Conservation (phyloP, 2,113 vertebrate genomes). For the Xenus cinereus region DNA sequence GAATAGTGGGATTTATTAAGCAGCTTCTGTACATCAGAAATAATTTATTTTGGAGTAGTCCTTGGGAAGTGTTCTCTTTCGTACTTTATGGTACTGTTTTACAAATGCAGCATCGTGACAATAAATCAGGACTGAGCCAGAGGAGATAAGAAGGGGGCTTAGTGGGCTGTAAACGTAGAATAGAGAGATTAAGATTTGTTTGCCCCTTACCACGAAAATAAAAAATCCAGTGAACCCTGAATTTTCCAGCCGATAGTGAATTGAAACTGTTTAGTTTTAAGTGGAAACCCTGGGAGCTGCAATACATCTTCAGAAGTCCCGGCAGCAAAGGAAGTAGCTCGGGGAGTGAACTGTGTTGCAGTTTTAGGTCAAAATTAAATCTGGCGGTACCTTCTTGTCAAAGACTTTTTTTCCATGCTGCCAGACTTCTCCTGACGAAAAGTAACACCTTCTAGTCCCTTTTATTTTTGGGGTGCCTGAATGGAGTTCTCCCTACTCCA, state of each 20-base stretch:
- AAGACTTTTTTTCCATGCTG: not conserved
- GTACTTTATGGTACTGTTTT: conserved; percentile 61
- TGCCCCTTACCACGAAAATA: conserved; percentile 48
- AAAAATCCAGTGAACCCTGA: conserved; percentile 23
- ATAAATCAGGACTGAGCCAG: conserved; percentile 67
- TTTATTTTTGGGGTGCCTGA: not conserved
- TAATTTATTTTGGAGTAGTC: conserved; percentile 78
- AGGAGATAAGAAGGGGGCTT: conserved; percentile 59
- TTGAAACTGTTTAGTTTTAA: not conserved
- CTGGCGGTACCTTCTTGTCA: not conserved
- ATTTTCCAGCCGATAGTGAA: not conserved
- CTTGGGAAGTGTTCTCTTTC: conserved; percentile 73
- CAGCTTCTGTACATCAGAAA: conserved; percentile 72
- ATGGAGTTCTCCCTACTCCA: not conserved
- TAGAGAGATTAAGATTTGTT: conserved; percentile 69
- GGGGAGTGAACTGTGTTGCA: not conserved
- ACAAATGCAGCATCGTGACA: conserved; percentile 42
- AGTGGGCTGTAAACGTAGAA: conserved; percentile 33
- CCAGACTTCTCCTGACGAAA: not conserved
- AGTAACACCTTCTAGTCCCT: not conserved
- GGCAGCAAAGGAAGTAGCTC: not conserved
- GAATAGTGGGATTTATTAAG: conserved; percentile 77
- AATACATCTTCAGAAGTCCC: not conserved
- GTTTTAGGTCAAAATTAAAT: not conserved
- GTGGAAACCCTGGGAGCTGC: not conserved